A percentile compares a stretch with the other conserved stretches of the same genome.
These are phyloP conservation scores for Brachionus manjavacas DNA, from an alignment of 1,140 invertebrate species.

Conservation along the genomic window DNA sequence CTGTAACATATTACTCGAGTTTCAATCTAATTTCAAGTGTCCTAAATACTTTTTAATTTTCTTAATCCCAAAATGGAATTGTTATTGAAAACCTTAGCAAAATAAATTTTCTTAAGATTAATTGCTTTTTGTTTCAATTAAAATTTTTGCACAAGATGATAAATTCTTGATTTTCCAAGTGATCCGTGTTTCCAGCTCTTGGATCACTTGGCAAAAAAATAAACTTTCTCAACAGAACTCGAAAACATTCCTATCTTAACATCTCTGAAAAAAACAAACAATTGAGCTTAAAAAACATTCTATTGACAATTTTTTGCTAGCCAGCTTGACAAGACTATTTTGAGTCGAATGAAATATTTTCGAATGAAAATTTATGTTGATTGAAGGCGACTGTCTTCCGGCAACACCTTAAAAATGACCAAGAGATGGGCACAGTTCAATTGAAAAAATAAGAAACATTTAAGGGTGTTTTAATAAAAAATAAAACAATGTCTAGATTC, in stretches of 20 bases:
- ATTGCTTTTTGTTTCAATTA: constrained; percentile 33
- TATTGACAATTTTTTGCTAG: not conserved
- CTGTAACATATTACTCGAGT: constrained; percentile 1
- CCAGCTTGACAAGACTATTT: not conserved
- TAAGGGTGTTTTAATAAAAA: not conserved
- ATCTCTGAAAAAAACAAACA: not conserved
- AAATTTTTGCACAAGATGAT: constrained; percentile 1
- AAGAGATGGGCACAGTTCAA: no score
- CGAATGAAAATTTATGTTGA: not conserved
- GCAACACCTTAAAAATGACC: not conserved
- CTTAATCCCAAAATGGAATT: constrained; percentile 38
- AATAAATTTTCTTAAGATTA: constrained; percentile 30
- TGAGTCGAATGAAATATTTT: not conserved
- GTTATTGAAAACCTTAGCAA: constrained; percentile 11
- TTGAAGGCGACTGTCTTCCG: not conserved
- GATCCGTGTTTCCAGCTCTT: not conserved
- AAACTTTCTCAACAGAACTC: not conserved
- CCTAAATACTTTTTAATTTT: constrained; percentile 38
- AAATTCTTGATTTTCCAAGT: not conserved
- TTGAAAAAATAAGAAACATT: not conserved
- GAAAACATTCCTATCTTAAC: not conserved
- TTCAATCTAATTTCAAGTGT: constrained; percentile 14
- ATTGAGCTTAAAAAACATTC: not conserved
- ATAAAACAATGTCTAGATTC: not conserved
- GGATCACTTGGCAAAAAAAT: not conserved